Percentiles rank a stretch among this genome's conserved stretches.
phyloP scores from a whole-genome alignment of 2,113 vertebrate genomes.

The Callaeas wilsoni region DNA sequence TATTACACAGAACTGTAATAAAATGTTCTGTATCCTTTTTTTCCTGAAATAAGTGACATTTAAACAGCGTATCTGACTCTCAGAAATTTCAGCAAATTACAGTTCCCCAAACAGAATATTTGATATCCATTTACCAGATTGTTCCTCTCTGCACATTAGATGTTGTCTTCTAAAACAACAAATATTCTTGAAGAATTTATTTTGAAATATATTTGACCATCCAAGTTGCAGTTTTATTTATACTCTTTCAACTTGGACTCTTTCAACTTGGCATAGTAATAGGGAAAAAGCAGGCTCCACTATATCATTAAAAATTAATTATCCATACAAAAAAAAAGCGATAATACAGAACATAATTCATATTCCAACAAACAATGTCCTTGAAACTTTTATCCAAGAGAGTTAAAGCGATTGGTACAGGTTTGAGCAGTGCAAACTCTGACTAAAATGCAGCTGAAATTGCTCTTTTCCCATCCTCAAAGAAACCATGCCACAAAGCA shows the following conservation, averaged over 20 bases:
- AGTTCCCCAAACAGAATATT: not conserved
- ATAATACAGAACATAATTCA: not conserved
- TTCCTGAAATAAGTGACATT: not conserved
- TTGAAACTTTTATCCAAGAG: not conserved
- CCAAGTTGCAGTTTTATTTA: not conserved
- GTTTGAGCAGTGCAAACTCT: not conserved
- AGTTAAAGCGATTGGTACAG: not conserved
- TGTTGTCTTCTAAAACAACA: not conserved
- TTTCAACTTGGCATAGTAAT: not conserved
- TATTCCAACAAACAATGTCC: not conserved
- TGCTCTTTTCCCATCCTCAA: not conserved
- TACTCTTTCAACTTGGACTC: not conserved
- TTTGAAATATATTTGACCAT: not conserved
- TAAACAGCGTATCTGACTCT: not conserved
- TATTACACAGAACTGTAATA: not conserved
- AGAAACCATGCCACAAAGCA: not conserved
- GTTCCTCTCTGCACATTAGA: not conserved
- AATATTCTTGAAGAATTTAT: not conserved
- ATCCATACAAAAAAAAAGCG: not conserved
- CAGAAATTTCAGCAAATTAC: not conserved
- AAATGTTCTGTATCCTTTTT: not conserved
- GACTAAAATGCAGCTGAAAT: not conserved
- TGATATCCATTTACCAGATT: not conserved
- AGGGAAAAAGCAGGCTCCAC: not conserved
- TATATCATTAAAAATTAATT: not conserved